These are phyloP conservation scores for Lasioglossum villosulum DNA, from an alignment of 2,888 invertebrate species.

Conservation along the genomic window DNA sequence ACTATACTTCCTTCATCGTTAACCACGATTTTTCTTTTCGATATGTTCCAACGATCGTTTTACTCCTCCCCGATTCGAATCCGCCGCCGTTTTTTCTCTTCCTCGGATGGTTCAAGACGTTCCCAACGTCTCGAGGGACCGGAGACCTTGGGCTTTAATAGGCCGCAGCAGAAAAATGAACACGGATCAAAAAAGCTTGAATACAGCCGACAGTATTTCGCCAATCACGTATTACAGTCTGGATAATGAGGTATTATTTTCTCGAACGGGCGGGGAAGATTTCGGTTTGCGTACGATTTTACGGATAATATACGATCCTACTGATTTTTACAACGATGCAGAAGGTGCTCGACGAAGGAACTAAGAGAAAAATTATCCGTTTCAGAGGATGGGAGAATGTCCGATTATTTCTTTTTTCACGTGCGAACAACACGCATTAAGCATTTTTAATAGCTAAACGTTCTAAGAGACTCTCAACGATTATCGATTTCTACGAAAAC, in stretches of 20 bases:
- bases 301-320: background rate
- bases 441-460: background rate
- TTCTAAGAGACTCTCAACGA: background rate
- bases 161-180: background rate
- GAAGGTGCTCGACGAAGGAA: background rate
- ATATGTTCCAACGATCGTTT: slow-evolving; percentile 3
- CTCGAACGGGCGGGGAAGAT: background rate
- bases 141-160: slow-evolving; percentile 22
- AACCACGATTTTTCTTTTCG: background rate
- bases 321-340: background rate
- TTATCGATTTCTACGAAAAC: too few relatives aligned
- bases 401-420: background rate
- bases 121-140: background rate
- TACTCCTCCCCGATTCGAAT: background rate
- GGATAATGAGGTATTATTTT: slow-evolving; percentile 6
- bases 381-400: background rate
- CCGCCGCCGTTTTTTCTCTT: background rate
- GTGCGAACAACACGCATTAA: background rate
- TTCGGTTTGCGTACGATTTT: background rate
- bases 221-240: background rate
- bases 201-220: background rate
- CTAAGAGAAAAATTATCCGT: background rate
- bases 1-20: background rate
- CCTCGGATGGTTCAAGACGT: background rate
- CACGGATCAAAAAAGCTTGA: background rate